Conservation (phyloP, 2,888 invertebrate species). For the Dryomyza anilis region DNA sequence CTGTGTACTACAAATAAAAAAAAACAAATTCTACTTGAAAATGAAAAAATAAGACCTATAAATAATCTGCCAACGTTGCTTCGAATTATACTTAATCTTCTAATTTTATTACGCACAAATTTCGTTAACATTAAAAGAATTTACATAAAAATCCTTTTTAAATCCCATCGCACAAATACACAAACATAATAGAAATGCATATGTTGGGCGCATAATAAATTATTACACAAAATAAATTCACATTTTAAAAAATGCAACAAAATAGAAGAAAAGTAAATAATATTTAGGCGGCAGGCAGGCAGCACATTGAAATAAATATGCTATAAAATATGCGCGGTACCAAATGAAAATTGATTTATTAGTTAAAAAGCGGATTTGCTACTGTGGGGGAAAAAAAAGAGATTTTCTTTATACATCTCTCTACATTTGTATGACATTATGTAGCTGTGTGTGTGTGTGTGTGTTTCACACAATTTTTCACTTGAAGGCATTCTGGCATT, state of each 20-base stretch:
- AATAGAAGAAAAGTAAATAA: not conserved
- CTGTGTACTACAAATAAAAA: too few species aligned
- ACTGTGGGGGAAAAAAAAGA: too few species aligned
- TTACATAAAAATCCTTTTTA: too few species aligned
- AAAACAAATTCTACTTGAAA: too few species aligned
- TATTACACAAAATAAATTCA: not conserved
- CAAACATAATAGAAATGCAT: not conserved
- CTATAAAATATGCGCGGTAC: not conserved
- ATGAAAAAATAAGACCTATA: too few species aligned
- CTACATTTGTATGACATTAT: not conserved
- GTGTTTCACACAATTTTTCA: not conserved
- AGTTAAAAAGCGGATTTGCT: too few species aligned
- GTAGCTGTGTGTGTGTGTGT: not conserved
- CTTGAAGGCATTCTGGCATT: not conserved
- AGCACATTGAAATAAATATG: conserved; percentile 10
- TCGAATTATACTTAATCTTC: not conserved
- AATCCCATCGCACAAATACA: too few species aligned
- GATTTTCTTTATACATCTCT: too few species aligned
- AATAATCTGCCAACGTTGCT: not conserved
- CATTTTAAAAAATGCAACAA: not conserved
- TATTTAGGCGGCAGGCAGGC: not conserved
- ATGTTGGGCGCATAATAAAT: not conserved
- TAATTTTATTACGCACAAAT: not conserved
- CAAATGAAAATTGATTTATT: conserved; percentile 10
- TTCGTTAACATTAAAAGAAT: not conserved